phyloP scores from a whole-genome alignment of 1,140 invertebrate genomes.

The Drosophila grimshawi region DNA sequence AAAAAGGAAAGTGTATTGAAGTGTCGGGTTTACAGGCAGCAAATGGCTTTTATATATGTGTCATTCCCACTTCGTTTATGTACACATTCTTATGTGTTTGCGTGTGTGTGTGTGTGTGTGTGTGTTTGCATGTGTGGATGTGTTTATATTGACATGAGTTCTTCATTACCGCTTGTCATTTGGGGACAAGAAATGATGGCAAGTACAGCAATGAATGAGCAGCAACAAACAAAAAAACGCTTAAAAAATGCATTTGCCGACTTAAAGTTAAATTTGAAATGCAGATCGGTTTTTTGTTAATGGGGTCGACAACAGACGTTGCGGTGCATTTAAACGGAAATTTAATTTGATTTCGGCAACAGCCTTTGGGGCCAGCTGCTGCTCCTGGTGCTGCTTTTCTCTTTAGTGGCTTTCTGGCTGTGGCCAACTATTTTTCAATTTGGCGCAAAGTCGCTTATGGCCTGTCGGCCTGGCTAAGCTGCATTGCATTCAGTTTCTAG shows the following conservation, averaged over 20 bases:
- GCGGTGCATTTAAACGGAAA: constrained; percentile 66
- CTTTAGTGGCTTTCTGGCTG: constrained; percentile 16
- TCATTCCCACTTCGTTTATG: constrained; percentile 12
- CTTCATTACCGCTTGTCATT: constrained; percentile 70
- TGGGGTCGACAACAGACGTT: constrained; percentile 23
- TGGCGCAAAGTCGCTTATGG: constrained; percentile 65
- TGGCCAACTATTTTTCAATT: constrained; percentile 73
- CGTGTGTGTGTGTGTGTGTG: constrained; percentile 17
- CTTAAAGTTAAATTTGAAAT: constrained; percentile 28
- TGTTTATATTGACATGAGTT: constrained; percentile 69
- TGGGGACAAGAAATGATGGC: constrained; percentile 22
- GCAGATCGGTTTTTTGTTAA: constrained; percentile 27
- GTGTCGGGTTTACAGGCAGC: not conserved
- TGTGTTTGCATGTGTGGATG: not conserved
- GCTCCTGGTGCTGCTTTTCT: not conserved
- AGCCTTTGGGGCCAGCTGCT: constrained; percentile 15
- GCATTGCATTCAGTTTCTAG: constrained; percentile 68
- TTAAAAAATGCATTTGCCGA: constrained; percentile 51
- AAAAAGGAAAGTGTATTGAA: not conserved
- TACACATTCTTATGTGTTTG: not conserved
- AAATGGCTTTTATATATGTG: not conserved
- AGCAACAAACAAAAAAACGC: constrained; percentile 36
- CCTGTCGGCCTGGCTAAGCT: constrained; percentile 49
- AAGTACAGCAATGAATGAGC: not conserved
- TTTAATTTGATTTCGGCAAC: constrained; percentile 74